A percentile compares a stretch with the other conserved stretches of the same genome.
These are phyloP conservation scores for Chanos chanos DNA, from an alignment of 2,797 vertebrate species.

Conservation along the genomic window DNA sequence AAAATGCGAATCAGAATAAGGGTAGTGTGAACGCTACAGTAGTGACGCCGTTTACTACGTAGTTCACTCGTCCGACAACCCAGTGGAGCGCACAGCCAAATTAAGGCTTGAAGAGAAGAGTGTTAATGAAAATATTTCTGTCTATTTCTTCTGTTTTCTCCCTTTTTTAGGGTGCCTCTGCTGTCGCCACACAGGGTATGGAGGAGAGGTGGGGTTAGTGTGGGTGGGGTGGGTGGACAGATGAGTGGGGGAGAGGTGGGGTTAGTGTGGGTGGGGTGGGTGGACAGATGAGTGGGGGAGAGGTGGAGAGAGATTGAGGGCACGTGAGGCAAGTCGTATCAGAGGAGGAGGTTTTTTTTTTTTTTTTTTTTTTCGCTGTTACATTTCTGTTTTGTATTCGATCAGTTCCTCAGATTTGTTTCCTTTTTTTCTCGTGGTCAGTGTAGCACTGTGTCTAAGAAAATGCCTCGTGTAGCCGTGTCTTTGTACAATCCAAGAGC, in stretches of 20 bases:
- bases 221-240: conserved; percentile 27
- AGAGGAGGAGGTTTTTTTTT: conserved; percentile 18
- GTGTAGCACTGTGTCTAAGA: too few relatives aligned
- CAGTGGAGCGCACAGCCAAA: not conserved
- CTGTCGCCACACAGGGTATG: too few relatives aligned
- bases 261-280: too few relatives aligned
- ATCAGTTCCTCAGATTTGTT: too few relatives aligned
- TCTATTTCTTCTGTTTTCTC: conserved; percentile 6
- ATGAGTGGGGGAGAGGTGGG: conserved; percentile 16
- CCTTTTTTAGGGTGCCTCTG: conserved; percentile 23
- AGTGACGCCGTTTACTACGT: not conserved
- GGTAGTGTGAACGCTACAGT: conserved; percentile 6
- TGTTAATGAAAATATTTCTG: conserved; percentile 9
- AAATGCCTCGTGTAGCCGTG: too few relatives aligned
- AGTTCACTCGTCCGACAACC: too few relatives aligned
- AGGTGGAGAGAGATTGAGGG: conserved; percentile 24
- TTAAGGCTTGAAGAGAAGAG: not conserved
- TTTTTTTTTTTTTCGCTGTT: conserved; percentile 29
- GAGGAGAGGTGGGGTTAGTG: conserved; percentile 43
- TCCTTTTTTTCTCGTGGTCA: too few relatives aligned
- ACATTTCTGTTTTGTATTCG: too few relatives aligned
- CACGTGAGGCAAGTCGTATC: conserved; percentile 34
- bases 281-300: conserved; percentile 1
- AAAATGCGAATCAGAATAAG: conserved; percentile 48
- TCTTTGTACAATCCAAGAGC: too few relatives aligned